Base-by-base conservation (phyloP, 2,113 vertebrate genomes). In the Apaloderma vittatum region DNA sequence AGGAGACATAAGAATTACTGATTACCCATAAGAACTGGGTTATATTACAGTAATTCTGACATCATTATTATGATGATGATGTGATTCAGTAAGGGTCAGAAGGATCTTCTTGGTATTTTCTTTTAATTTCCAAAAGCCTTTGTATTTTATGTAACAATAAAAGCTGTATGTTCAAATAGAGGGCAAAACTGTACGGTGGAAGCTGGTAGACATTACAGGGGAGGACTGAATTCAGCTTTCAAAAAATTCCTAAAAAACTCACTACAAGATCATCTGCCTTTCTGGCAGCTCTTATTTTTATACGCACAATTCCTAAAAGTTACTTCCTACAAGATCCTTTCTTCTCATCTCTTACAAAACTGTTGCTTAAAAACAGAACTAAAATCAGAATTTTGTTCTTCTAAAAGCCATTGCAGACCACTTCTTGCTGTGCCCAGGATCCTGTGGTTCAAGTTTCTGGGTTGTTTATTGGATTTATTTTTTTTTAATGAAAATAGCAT, bases 111-210 rank as follows among this genome's bases (percentile, higher is more conserved):
- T 91, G 74, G 62, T 92, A 79, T 68, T 83, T 63, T 45, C 66
- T 88, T 94, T 88, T 83, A 19, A 88, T 36, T 94, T 90, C 55
- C 58, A 58, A 90, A 92, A 83, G 20, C 27, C 29, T 95, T 92
- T 88, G 48, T 59, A 88, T 90, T 96, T 94, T 73, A 72, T 32
- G 27, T 40, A 82, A 80, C 37, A 86, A 40, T 59, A 77, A 93
- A 91, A 83, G 74, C 40, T 5, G 0, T 43, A 87, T 20, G 55
- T 83, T 54, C 37, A 83, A 92, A 88, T 2, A 90, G 67, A 88
- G 71, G 46, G 75, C 82, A 93, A 71, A 95, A 61, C 19, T 2
- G 0, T 29, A 65, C 4, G 6, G 77, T 85, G 43, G 43, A 85
- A 94, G 46, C 18, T 54, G 16, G 54, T 34, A 87, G 6, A 9